These are phyloP conservation scores for Solea solea DNA, from an alignment of 2,113 vertebrate genomes.

Conservation along the genomic window DNA sequence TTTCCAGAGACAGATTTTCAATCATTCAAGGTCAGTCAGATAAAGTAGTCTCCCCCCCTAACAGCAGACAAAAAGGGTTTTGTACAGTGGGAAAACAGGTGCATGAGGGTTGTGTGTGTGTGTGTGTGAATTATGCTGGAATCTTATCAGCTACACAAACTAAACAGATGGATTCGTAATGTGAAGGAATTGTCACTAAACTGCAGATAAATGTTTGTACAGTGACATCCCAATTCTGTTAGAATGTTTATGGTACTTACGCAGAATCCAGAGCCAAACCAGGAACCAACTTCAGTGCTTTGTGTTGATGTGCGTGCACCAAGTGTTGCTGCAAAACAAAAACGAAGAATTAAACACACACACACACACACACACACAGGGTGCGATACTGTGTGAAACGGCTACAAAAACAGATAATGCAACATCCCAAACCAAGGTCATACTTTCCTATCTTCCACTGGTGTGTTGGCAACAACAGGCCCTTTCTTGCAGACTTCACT, in stretches of 20 bases:
- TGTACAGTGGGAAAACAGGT: conserved; percentile 41
- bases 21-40: conserved; percentile 41
- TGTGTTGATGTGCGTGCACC: neutral
- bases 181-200: too few species aligned
- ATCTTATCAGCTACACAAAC: neutral
- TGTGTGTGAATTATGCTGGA: neutral
- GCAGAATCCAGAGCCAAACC: neutral
- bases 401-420: conserved; percentile 13
- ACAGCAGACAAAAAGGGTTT: conserved; percentile 14
- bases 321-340: neutral
- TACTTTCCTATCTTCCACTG: conserved; percentile 32
- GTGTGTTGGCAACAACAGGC: conserved; percentile 25
- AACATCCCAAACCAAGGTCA: conserved; percentile 54
- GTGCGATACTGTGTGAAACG: conserved; percentile 18
- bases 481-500: conserved; percentile 21
- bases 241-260: too few species aligned
- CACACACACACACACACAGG: neutral
- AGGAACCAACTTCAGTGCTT: neutral
- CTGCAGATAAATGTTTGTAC: too few species aligned
- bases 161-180: neutral
- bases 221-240: too few species aligned
- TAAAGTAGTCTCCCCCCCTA: neutral
- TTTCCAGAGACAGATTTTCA: neutral
- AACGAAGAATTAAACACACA: neutral
- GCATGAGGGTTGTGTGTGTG: neutral